A percentile compares a stretch with the other conserved stretches of the same genome.
These are phyloP conservation scores for Sipunculus nudus DNA, from an alignment of 2,888 invertebrate species.

Conservation along the genomic window DNA sequence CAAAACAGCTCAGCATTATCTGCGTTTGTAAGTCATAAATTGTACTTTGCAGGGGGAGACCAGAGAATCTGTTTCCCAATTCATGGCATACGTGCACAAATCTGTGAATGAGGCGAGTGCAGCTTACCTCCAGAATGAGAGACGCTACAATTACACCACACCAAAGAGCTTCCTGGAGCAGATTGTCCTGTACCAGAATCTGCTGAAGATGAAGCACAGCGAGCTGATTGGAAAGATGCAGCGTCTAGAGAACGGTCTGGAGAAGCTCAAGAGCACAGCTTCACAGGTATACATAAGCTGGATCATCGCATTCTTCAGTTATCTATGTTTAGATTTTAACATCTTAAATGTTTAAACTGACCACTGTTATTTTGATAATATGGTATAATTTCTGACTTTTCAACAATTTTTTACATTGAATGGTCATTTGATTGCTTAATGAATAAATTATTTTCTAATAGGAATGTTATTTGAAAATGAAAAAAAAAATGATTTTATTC, in stretches of 20 bases:
- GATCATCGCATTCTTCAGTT: too few species aligned
- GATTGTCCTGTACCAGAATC: constrained; percentile 88
- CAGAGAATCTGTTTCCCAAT: constrained; percentile 85
- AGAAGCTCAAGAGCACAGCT: constrained; percentile 88
- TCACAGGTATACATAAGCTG: constrained; percentile 78
- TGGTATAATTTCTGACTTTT: too few species aligned
- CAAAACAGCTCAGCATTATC: too few species aligned
- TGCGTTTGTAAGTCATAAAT: too few species aligned
- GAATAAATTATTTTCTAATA: too few species aligned
- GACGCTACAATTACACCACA: constrained; percentile 95
- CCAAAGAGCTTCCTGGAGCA: constrained; percentile 97
- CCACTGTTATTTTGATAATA: too few species aligned
- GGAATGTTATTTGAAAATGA: too few species aligned
- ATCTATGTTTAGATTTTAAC: too few species aligned
- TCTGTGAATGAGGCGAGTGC: constrained; percentile 91
- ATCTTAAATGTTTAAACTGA: too few species aligned
- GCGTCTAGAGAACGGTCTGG: constrained; percentile 91
- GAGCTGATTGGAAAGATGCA: constrained; percentile 87
- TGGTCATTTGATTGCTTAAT: too few species aligned
- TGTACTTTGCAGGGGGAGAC: constrained; percentile 71
- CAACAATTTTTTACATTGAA: too few species aligned
- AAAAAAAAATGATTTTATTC: too few species aligned
- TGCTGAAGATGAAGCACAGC: constrained; percentile 83
- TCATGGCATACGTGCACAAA: constrained; percentile 94
- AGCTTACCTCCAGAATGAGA: constrained; percentile 86